phyloP scores from a whole-genome alignment of 2,113 vertebrate species.

The Hippopotamus amphibius region DNA sequence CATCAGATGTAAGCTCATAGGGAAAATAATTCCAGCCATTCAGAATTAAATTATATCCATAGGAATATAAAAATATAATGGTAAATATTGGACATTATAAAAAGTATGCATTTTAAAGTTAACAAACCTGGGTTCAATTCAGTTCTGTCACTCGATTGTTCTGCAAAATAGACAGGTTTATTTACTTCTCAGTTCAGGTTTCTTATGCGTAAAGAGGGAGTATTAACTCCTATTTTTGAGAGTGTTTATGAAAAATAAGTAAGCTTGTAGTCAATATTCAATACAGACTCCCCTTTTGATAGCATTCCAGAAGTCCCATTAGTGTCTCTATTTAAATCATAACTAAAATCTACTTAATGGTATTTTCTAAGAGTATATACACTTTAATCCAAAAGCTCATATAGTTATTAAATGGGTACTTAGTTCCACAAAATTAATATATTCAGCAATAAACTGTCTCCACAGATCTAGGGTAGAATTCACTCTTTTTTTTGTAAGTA shows the following conservation, averaged over 20 bases:
- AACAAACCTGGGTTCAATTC: neutral
- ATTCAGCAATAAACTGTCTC: neutral
- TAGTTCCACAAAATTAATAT: neutral
- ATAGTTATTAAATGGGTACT: neutral
- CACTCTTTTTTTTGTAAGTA: neutral
- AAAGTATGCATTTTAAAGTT: conserved; percentile 21
- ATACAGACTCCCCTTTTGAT: neutral
- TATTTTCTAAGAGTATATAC: neutral
- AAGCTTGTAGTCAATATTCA: neutral
- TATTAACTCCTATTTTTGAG: conserved; percentile 26
- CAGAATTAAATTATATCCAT: conserved; percentile 36
- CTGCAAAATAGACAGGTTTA: conserved; percentile 12
- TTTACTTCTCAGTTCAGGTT: neutral
- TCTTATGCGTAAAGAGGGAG: conserved; percentile 6
- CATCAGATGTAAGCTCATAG: neutral
- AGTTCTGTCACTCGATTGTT: neutral
- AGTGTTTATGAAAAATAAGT: conserved; percentile 54
- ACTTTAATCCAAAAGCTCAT: conserved; percentile 45
- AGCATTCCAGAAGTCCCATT: neutral
- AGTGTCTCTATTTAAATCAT: conserved; percentile 43
- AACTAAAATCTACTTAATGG: neutral
- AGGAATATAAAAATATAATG: conserved; percentile 36
- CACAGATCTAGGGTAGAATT: neutral
- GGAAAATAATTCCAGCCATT: conserved; percentile 1
- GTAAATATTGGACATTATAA: neutral